Evolutionary conservation across 2,888 invertebrate genomes (phyloP), one percentile per base, ranked within the genome.

Genomic region (Salpingus planirostris): DNA sequence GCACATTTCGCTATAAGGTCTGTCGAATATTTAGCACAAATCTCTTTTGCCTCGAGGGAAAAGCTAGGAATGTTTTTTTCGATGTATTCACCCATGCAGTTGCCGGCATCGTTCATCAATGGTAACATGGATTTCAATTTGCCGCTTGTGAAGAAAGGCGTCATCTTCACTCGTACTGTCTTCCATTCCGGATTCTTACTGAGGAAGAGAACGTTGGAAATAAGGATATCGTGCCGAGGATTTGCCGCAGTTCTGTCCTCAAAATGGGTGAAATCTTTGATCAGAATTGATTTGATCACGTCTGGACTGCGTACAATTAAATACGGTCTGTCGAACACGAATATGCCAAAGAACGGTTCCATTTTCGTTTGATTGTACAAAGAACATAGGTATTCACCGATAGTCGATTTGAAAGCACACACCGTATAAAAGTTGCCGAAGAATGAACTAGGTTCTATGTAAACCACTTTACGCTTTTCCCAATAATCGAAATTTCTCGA

Each of bases 111-210:
- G n/a, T 60, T 43, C 38, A 71, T 63, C n/a, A 68, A 47, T 0
- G 62, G 61, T 13, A 69, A 61, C 71, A 74, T 71, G 23, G 51
- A 55, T 47, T 67, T 73, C 32, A 76, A 55, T 50, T 73, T 75
- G 11, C 69, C 71, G 2, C 67, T 64, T 1, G 73, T 69, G 46
- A 75, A 68, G 1, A 69, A 66, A 0, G 73, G 73, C 0, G 70
- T 66, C 15, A 74, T 51, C 40, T 70, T 70, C 1, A 62, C 46
- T 13, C 76, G 57, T 10, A 71, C 47, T 18, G 56, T 57, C 45
- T 66, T 71, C 76, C 75, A 76, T 2, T 64, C 62, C 0, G 67
- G 65, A 32, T 68, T 69, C 36, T 64, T 66, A 31, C 67, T 43
- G 2, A 64, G 59, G 37, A 71, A 59, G 27, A 69, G 42, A 43